Conservation (phyloP, 2,888 invertebrate genomes). For the Drosophila setosimentum region DNA sequence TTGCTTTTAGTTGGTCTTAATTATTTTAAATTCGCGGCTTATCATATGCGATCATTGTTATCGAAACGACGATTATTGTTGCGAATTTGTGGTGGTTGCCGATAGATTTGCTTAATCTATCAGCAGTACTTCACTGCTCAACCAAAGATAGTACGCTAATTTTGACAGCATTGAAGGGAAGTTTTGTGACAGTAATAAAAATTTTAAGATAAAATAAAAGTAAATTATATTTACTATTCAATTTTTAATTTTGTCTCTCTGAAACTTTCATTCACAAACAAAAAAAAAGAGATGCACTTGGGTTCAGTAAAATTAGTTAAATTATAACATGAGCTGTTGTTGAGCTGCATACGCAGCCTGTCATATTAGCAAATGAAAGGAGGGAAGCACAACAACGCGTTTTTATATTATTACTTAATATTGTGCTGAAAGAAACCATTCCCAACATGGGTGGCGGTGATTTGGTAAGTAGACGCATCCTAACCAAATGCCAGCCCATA, state of each 20-base stretch:
- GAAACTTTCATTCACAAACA: background rate
- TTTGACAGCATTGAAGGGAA: background rate
- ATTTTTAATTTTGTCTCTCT: background rate
- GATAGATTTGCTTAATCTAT: background rate
- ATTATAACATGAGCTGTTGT: background rate
- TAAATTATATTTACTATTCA: rapidly evolving
- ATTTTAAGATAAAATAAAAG: too few relatives aligned
- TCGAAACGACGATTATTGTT: slow-evolving; percentile 4
- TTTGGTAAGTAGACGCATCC: slow-evolving; percentile 65
- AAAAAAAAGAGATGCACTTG: background rate
- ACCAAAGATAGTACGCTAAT: background rate
- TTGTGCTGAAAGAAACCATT: slow-evolving; percentile 2
- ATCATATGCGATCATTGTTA: background rate
- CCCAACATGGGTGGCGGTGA: slow-evolving; percentile 83
- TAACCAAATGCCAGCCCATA: too few relatives aligned
- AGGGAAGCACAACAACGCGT: slow-evolving; percentile 35
- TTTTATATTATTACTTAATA: slow-evolving; percentile 9
- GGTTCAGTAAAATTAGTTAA: background rate
- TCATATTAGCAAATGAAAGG: slow-evolving; percentile 13
- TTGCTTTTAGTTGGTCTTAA: background rate
- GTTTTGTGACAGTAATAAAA: background rate
- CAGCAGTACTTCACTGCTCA: background rate
- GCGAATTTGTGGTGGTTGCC: slow-evolving; percentile 11
- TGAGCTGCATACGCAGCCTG: slow-evolving; percentile 14
- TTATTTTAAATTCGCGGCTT: background rate